These are phyloP conservation scores for Hypena proboscidalis DNA, from an alignment of 2,888 invertebrate genomes.

Conservation along the genomic window DNA sequence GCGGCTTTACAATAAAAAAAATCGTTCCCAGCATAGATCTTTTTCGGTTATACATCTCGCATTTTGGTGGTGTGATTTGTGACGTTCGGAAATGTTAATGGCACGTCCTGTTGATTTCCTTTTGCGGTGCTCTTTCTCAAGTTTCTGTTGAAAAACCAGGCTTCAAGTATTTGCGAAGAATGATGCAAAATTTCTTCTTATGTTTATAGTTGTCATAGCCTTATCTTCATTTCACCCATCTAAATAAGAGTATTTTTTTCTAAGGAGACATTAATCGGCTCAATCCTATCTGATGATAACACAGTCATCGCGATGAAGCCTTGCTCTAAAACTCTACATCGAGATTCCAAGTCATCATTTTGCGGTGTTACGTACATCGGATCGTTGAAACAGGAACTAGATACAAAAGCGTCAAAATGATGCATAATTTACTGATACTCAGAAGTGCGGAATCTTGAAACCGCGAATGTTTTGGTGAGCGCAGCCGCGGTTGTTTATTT, in stretches of 20 bases:
- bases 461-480: slow-evolving; percentile 66
- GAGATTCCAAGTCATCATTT: too few relatives aligned
- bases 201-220: slow-evolving; percentile 27
- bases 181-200: not conserved
- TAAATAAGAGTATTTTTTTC: too few relatives aligned
- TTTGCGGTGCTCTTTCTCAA: slow-evolving; percentile 47
- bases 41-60: slow-evolving; percentile 83
- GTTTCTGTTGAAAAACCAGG: slow-evolving; percentile 19
- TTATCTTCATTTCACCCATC: too few relatives aligned
- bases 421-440: too few relatives aligned
- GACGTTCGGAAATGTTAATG: slow-evolving; percentile 83
- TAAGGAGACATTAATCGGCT: too few relatives aligned
- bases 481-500: slow-evolving; percentile 65
- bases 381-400: too few relatives aligned
- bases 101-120: slow-evolving; percentile 72
- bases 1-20: slow-evolving; percentile 76
- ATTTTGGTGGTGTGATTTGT: slow-evolving; percentile 85
- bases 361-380: too few relatives aligned
- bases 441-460: slow-evolving; percentile 61
- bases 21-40: slow-evolving; percentile 80
- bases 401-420: too few relatives aligned
- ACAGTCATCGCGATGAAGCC: too few relatives aligned
- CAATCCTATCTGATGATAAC: too few relatives aligned
- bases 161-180: not conserved
- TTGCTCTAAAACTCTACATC: too few relatives aligned